Percentiles rank a stretch among this genome's conserved stretches.
Conservation (phyloP, 2,797 vertebrate genomes). For the Cyclopterus lumpus region DNA sequence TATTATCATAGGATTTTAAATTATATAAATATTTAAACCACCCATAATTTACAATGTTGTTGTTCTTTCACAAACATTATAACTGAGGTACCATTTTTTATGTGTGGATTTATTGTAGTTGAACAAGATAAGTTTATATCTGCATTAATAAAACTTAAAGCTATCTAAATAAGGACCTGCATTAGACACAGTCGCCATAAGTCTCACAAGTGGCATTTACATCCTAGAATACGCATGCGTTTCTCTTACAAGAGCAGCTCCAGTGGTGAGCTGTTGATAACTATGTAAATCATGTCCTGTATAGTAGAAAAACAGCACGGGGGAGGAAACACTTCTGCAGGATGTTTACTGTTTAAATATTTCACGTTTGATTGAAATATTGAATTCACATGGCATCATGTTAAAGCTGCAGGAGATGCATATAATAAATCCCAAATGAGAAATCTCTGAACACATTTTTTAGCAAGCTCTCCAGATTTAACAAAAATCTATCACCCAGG, state of each 20-base stretch:
- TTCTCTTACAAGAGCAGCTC: constrained; percentile 6
- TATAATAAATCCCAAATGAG: not conserved
- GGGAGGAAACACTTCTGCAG: not conserved
- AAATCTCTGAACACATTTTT: not conserved
- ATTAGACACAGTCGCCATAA: constrained; percentile 53
- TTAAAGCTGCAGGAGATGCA: not conserved
- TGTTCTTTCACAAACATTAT: constrained; percentile 24
- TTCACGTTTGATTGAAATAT: not conserved
- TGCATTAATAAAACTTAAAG: constrained; percentile 11
- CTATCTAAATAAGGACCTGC: constrained; percentile 32
- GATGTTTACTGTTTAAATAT: constrained; percentile 8
- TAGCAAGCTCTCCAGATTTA: not conserved
- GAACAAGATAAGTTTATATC: not conserved
- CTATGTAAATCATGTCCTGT: constrained; percentile 18
- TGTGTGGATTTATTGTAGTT: not conserved
- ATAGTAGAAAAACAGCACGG: constrained; percentile 11
- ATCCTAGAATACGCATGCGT: constrained; percentile 5
- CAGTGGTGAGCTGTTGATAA: constrained; percentile 28
- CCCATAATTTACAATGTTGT: constrained; percentile 24
- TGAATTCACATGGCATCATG: not conserved
- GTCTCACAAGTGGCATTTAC: constrained; percentile 25
- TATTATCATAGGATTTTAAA: constrained; percentile 24
- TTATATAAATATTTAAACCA: constrained; percentile 50
- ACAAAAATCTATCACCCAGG: not conserved
- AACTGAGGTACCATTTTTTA: not conserved